Base-by-base conservation (phyloP, 2,888 invertebrate species). In the Portevinia maculata region DNA sequence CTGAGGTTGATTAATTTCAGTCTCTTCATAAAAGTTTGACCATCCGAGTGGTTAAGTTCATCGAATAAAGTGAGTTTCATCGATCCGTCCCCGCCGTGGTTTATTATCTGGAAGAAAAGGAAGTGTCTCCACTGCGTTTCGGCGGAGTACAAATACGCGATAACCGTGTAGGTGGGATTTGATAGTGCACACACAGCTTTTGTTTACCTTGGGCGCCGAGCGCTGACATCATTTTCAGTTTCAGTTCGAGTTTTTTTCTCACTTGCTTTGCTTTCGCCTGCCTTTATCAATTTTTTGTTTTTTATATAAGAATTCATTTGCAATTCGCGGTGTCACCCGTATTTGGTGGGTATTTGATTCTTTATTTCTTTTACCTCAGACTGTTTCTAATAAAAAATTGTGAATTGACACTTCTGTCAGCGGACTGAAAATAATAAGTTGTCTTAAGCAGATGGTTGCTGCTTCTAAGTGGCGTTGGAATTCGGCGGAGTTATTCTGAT, bases 141-240 rank as follows among this genome's bases (percentile, higher is more conserved):
- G 17, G 13, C 24, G 52, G 15, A 2, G 15, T 6, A 13, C 55
- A 62, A 9, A 34, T 78, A 48, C 37, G 37, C 50, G 60, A 65
- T 46, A 17, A 39, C 11, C 21, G 32, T 21, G 59, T 48, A 44
- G 57, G 67, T 67, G 24, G 24, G 44, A 21, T 41, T 9, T 24
- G 19, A 52, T 21, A 75, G 24, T 70, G 81, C 76, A 76, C 57
- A 60, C 32, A 65, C 32, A 50, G 39, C 15, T 62, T 67, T 73
- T 78, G 83, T 83, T 83, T 83, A 83, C 83, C 83, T 78, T 83
- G 83, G 52, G 52, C 46, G 71, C 83, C 78, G 76, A 83, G 52
- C 46, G 71, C 83, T 83, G 76, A 83, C 83, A 78, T 83, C 83
- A 62, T 70, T 64, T 69, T 75, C 15, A n/a, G 53, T 62, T 62